Evolutionary conservation across 2,113 vertebrate genomes (phyloP), one percentile per base, ranked within the genome.

Genomic region (Nycticryphes semicollaris): DNA sequence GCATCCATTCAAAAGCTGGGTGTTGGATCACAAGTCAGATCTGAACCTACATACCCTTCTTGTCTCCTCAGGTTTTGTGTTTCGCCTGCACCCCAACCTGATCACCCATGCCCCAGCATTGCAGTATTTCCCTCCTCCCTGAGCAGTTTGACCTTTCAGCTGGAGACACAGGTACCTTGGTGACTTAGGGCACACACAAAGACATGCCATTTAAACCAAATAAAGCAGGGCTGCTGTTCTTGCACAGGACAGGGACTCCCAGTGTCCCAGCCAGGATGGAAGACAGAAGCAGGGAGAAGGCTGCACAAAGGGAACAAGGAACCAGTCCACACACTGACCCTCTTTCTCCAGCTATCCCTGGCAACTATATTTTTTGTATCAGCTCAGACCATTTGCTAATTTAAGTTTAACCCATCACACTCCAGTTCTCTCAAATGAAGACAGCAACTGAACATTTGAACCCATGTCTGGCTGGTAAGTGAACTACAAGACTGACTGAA

Each of bases 251-350:
- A 39, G 39, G 39, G 39, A 39, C 39, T 39, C 39, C 39, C 39
- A 39, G 39, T 39, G 39, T 39, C 39, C 12, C 53, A 39, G 51
- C 12, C 3, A 2, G 30, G 63, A 68, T 3, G 8, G 1, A 23
- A 86, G 21, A 14, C 17, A 76, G 16, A 12, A 86, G 45, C 12
- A 73, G 27, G 4, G 14, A 12, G 20, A 72, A 79, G 41, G 5
- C 37, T 70, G 22, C 31, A 78, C 2, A 1, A 22, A 14, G 17
- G 50, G 37, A 91, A 53, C 0, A 0, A 84, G 37, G 3, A n/a
- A 8, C 17, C 50, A 74, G 1, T 3, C 14, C n/a, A n/a, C 10
- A 37, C 28, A 20, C 2, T 8, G 7, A 37, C 24, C 15, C 17
- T 47, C 83, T 78, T 39, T 68, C 66, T 75, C 39, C 21, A 69